Base-by-base conservation (phyloP, 1,140 invertebrate species). In the Panagrolaimus sp. region DNA sequence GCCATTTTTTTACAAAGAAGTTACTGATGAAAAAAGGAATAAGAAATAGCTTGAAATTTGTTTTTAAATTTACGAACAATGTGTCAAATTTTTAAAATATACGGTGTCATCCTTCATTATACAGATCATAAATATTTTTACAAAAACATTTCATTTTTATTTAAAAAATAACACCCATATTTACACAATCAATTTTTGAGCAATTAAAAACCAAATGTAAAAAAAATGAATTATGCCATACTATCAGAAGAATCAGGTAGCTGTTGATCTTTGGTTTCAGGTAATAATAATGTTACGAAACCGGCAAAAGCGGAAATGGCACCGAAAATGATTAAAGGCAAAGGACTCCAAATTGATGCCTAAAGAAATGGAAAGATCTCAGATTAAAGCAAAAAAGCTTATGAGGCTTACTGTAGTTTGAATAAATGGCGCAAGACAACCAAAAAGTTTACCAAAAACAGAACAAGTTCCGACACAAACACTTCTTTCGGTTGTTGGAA, bases 401-500 rank as follows among this genome's bases (percentile, higher is more conserved):
- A 21, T 26, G 14, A 8, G 5, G 17, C 17, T 58, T 58, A 58
- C 52, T 21, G 52, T 58, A 58, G 52, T 58, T 24, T 58, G 52
- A 17, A 58, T 58, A 58, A 58, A 58, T 28, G 52, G 52, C 4
- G 52, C 21, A 58, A 24, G 21, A 58, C 52, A 58, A 58, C 52
- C 52, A 17, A 58, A 26, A 24, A 58, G 28, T 28, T 58, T 58
- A 4, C 52, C 52, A 21, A 28, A 26, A 28, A 58, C 52, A 2
- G 52, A 58, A 21, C 52, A 58, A 12, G 28, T 58, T 10, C 9
- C 52, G 17, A 58, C 52, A 21, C 52, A 58, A 1, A 58, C 28
- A n/a, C 21, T 26, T 21, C 52, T 58, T 14, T 58, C 52, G 1
- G 52, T 58, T 6, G 74, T 76, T 14, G 74, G 74, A 48, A 76